Evolutionary conservation across 2,113 vertebrate genomes (phyloP).

Genomic region (Halcyon malimbica): DNA sequence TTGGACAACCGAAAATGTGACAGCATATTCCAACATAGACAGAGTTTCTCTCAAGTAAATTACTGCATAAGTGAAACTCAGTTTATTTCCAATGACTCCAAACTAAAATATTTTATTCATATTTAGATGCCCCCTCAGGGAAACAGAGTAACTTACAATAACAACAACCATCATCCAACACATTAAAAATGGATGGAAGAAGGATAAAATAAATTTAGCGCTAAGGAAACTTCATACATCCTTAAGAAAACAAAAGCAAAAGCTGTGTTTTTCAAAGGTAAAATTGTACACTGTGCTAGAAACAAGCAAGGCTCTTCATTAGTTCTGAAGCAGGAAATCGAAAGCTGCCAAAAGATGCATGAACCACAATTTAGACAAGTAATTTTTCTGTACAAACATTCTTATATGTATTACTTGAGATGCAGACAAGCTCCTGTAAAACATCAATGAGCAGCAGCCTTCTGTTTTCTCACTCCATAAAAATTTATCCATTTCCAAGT

Average conservation of each 20-base stretch:
- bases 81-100: neutral
- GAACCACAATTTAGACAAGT: constrained; percentile 9
- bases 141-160: neutral
- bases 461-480: constrained; percentile 18
- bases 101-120: neutral
- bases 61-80: neutral
- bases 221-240: neutral
- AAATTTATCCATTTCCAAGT: constrained; percentile 45
- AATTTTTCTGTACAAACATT: constrained; percentile 1
- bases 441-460: neutral
- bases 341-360: constrained; percentile 11
- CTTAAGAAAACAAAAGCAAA: constrained; percentile 33
- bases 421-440: constrained; percentile 2
- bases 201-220: neutral
- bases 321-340: neutral
- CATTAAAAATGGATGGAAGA: neutral
- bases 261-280: neutral
- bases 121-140: neutral
- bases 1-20: neutral
- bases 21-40: neutral
- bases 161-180: neutral
- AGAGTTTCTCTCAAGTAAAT: neutral
- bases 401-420: constrained; percentile 1
- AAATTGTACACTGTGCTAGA: neutral
- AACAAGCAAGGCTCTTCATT: neutral